Conservation (phyloP, 1,140 invertebrate genomes). For the Meloidogyne exigua region DNA sequence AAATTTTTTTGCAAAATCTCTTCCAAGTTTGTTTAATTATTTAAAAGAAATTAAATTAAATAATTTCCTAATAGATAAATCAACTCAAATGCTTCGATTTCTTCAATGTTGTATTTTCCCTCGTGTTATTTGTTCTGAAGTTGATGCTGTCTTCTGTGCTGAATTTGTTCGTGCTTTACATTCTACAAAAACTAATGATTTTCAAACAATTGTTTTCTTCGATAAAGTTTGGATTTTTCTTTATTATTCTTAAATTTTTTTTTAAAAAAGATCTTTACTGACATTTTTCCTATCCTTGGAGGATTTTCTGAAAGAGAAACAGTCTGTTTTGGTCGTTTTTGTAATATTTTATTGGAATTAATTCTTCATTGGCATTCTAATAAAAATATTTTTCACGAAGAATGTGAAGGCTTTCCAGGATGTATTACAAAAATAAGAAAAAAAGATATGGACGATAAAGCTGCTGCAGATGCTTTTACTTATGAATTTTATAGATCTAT, state of each 20-base stretch:
- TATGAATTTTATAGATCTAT: conserved; percentile 46
- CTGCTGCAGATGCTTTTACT: conserved; percentile 35
- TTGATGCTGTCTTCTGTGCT: conserved; percentile 92
- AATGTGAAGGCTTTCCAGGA: conserved; percentile 36
- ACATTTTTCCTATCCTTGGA: conserved; percentile 93
- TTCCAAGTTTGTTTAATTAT: conserved; percentile 29
- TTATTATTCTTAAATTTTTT: not conserved
- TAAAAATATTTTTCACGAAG: conserved; percentile 79
- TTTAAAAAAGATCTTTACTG: conserved; percentile 81
- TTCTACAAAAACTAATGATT: conserved; percentile 89
- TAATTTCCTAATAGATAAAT: conserved; percentile 15
- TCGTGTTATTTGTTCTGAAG: conserved; percentile 86
- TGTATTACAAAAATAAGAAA: conserved; percentile 46
- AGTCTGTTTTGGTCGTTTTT: conserved; percentile 88
- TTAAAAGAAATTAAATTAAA: not conserved
- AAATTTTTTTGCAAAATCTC: conserved; percentile 30
- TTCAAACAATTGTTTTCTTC: conserved; percentile 92
- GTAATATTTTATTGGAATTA: conserved; percentile 85
- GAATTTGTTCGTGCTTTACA: conserved; percentile 95
- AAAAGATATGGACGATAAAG: conserved; percentile 33
- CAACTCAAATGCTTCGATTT: conserved; percentile 78
- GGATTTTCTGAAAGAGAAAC: conserved; percentile 97
- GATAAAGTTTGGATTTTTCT: conserved; percentile 79
- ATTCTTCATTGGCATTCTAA: conserved; percentile 93
- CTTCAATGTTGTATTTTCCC: conserved; percentile 93